phyloP scores from a whole-genome alignment of 2,888 invertebrate species.

The Cecidostiba fungosa region DNA sequence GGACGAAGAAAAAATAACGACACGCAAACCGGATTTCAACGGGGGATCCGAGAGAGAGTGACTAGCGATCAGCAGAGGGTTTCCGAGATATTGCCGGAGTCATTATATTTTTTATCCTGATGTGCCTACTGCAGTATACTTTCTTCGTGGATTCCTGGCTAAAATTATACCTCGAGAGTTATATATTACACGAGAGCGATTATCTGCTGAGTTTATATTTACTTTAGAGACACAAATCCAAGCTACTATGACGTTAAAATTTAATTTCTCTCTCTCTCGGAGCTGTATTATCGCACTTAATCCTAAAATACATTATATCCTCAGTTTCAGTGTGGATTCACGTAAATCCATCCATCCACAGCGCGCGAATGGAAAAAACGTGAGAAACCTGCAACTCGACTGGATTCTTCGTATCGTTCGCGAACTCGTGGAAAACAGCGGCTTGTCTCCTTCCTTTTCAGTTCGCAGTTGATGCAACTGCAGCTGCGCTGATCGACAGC shows the following conservation, averaged over 20 bases:
- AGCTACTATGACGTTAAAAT: background rate
- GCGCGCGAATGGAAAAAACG: background rate
- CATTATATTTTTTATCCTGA: background rate
- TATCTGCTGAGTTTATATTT: too few relatives aligned
- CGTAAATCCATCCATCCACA: background rate
- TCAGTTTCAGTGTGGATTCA: background rate
- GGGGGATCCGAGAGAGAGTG: background rate
- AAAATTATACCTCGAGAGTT: background rate
- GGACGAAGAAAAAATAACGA: background rate
- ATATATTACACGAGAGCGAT: background rate
- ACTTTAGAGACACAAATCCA: too few relatives aligned
- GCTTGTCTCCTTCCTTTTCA: background rate
- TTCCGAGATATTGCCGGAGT: background rate
- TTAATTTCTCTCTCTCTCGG: background rate
- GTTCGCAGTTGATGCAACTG: background rate
- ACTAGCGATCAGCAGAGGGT: background rate
- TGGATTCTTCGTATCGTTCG: background rate
- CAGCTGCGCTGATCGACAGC: conserved; percentile 37
- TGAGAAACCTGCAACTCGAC: conserved; percentile 5
- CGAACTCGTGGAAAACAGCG: conserved; percentile 32
- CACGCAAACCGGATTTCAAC: background rate
- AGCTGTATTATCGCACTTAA: background rate
- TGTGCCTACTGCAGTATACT: background rate
- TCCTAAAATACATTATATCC: background rate
- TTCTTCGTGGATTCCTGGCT: background rate